Base-by-base conservation (phyloP, 1,140 invertebrate genomes). In the Neotoxoptera formosana region DNA sequence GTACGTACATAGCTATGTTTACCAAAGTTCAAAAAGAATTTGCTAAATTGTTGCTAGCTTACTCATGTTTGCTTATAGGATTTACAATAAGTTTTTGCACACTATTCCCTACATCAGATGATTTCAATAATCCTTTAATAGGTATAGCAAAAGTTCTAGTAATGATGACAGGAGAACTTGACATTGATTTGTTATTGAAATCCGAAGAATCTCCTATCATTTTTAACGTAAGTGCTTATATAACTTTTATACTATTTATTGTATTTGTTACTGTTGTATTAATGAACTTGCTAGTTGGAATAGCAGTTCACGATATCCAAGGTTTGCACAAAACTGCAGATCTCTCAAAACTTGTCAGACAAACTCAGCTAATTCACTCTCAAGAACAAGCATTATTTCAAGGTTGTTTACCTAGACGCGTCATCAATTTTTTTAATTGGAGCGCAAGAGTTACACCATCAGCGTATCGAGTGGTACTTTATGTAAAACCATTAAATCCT, bases 121-220 rank as follows among this genome's bases (percentile, higher is more conserved):
- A 97, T 0, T 98, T 98, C 95, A 96, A 97, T 47, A 97, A 97
- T 95, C 97, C 97, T 2, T 96, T 98, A 93, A 97, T 97, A 95
- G 97, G 97, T 36, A 96, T 98, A 67, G 97, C 98, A 60, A 98
- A 98, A 11, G 97, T 98, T 0, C 95, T 98, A 81, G 97, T 98
- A 0, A 98, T 98, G 97, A 98, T 98, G 98, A 98, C 98, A 6
- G 98, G 98, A 0, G 98, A 98, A 95, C 95, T 97, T 90, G 97
- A 97, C 94, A 96, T 97, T 60, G 97, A 97, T 93, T 95, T 97
- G 34, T 94, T 97, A 7, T 96, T 97, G 45, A 96, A 96, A 93
- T 96, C 97, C 2, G 96, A 96, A 94, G 96, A 96, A 9, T 96
- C 96, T 56, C 96, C 96, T 9, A 95, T 97, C 94, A 94, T 97